Conservation (phyloP, 1,140 invertebrate genomes). For the Sarcophaga bullata region DNA sequence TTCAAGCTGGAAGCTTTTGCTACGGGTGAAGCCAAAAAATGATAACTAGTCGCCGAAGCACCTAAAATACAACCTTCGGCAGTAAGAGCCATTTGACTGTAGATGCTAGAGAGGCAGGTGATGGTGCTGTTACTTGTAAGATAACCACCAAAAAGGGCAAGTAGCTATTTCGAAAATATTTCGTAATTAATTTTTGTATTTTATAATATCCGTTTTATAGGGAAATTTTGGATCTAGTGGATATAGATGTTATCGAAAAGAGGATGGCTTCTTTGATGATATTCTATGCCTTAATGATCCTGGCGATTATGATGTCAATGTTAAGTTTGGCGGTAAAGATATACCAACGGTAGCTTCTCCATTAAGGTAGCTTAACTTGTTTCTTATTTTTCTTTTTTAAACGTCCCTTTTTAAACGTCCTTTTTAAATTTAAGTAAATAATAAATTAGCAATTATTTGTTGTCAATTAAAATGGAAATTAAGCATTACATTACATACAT, state of each 20-base stretch:
- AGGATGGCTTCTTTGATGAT: constrained; percentile 85
- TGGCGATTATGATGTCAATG: constrained; percentile 85
- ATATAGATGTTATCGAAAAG: constrained; percentile 88
- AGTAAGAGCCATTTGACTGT: constrained; percentile 85
- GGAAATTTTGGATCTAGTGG: constrained; percentile 74
- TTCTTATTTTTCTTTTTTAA: neutral
- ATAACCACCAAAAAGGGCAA: constrained; percentile 82
- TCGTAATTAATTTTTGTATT: neutral
- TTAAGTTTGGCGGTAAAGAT: constrained; percentile 89
- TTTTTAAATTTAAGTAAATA: neutral
- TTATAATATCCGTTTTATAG: constrained; percentile 42
- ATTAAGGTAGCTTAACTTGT: constrained; percentile 75
- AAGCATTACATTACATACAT: no score
- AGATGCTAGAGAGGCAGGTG: constrained; percentile 84
- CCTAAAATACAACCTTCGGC: constrained; percentile 76
- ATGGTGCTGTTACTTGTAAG: constrained; percentile 85
- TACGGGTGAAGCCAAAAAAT: constrained; percentile 79
- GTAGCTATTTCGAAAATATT: constrained; percentile 61
- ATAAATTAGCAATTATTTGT: constrained; percentile 41
- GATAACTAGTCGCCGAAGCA: constrained; percentile 79
- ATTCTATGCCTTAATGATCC: constrained; percentile 73
- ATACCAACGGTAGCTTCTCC: constrained; percentile 84
- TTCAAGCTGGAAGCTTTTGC: constrained; percentile 77
- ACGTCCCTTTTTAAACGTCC: neutral
- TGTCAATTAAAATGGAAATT: no score